Conservation (phyloP, 2,113 vertebrate genomes). For the Aythya baeri region DNA sequence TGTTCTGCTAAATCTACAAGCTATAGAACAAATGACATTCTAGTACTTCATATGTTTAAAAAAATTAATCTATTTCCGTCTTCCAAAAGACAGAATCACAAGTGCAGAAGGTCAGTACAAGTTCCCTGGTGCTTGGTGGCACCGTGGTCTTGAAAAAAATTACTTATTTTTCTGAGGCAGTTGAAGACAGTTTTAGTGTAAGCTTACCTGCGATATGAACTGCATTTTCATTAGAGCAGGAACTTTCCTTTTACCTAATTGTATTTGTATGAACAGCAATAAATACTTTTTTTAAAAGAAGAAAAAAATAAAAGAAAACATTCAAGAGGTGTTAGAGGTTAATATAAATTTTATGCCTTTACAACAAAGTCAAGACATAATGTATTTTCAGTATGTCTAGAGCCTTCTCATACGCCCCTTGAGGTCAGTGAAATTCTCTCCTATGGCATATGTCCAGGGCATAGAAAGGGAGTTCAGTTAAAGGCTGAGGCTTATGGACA, state of each 20-base stretch:
- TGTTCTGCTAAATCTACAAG: slow-evolving; percentile 55
- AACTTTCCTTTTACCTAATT: background rate
- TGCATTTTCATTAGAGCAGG: background rate
- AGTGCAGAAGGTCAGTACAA: slow-evolving; percentile 44
- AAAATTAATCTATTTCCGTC: slow-evolving; percentile 65
- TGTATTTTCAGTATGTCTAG: background rate
- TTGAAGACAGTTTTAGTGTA: background rate
- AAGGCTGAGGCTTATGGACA: background rate
- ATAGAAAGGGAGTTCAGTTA: background rate
- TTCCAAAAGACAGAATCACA: slow-evolving; percentile 41
- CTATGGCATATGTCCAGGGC: background rate
- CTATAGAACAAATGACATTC: slow-evolving; percentile 14
- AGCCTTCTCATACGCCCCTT: background rate
- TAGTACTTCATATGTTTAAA: slow-evolving; percentile 18
- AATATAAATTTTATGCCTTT: background rate
- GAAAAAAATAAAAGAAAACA: background rate
- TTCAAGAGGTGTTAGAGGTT: background rate
- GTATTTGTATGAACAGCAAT: background rate
- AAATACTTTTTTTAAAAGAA: background rate
- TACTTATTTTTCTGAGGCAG: background rate
- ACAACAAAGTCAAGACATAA: background rate
- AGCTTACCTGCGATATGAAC: background rate
- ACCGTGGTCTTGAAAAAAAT: background rate
- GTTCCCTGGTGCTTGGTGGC: slow-evolving; percentile 28
- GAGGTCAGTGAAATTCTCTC: background rate